Evolutionary conservation across 92 coral and sea anemone species (phyloP).

Genomic region (Montipora capitata): DNA sequence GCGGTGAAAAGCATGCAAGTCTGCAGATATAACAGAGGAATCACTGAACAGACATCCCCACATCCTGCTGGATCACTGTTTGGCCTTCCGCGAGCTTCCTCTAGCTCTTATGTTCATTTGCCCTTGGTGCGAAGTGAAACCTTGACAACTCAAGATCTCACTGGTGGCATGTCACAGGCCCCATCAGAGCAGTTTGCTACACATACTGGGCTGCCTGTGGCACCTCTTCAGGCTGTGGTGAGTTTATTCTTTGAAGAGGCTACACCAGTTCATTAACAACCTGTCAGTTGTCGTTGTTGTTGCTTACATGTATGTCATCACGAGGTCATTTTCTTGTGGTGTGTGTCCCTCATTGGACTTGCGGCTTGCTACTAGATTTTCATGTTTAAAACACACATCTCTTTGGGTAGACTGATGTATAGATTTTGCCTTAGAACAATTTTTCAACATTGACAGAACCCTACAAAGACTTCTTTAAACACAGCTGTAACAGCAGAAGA

Average conservation of each 20-base stretch:
- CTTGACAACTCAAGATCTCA: constrained; percentile 78
- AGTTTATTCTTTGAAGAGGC: not conserved
- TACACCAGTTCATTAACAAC: no score
- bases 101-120: constrained; percentile 75
- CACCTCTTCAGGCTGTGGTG: constrained; percentile 89
- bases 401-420: no score
- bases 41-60: constrained; percentile 67
- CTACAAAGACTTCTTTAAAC: no score
- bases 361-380: no score
- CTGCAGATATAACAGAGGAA: constrained; percentile 90
- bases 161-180: constrained; percentile 63
- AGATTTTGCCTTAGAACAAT: no score
- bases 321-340: no score
- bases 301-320: no score
- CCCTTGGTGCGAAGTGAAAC: constrained; percentile 74
- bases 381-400: no score
- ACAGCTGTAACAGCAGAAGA: no score
- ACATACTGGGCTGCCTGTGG: constrained; percentile 70
- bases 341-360: no score
- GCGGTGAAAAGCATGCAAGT: constrained; percentile 98
- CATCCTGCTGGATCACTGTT: constrained; percentile 74
- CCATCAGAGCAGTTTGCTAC: constrained; percentile 77
- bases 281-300: not conserved
- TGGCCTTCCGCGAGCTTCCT: constrained; percentile 75
- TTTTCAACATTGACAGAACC: no score